These are phyloP conservation scores for Propsilocerus akamusi DNA, from an alignment of 1,140 invertebrate species.

Conservation along the genomic window DNA sequence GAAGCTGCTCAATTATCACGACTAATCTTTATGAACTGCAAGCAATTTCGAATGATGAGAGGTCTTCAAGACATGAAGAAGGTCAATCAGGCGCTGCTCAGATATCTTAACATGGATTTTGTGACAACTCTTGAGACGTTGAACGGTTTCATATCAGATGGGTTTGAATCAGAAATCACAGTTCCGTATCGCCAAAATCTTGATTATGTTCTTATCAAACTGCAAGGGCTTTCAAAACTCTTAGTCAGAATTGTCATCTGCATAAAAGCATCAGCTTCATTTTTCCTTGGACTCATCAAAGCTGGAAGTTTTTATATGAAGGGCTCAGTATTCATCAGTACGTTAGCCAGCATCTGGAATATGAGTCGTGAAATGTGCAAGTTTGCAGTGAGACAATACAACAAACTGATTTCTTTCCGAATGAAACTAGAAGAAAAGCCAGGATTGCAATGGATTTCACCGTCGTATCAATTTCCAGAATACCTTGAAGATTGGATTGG, in stretches of 20 bases:
- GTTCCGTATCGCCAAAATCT: not conserved
- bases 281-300: not conserved
- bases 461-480: not conserved
- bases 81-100: not conserved
- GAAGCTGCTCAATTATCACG: not conserved
- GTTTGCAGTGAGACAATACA: not conserved
- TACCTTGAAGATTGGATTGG: not conserved
- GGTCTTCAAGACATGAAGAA: not conserved
- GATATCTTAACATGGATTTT: not conserved
- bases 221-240: not conserved
- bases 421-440: not conserved
- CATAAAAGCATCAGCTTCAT: not conserved
- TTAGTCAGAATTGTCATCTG: not conserved
- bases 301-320: not conserved
- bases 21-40: not conserved
- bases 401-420: not conserved
- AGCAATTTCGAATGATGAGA: not conserved
- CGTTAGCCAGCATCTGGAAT: not conserved
- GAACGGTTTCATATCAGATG: not conserved
- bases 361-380: not conserved
- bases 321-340: not conserved
- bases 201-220: not conserved
- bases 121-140: not conserved
- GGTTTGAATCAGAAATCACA: not conserved
- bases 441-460: not conserved